Percentiles rank a stretch among this genome's conserved stretches.
These are phyloP conservation scores for Habrosyne pyritoides DNA, from an alignment of 2,888 invertebrate species.

Conservation along the genomic window DNA sequence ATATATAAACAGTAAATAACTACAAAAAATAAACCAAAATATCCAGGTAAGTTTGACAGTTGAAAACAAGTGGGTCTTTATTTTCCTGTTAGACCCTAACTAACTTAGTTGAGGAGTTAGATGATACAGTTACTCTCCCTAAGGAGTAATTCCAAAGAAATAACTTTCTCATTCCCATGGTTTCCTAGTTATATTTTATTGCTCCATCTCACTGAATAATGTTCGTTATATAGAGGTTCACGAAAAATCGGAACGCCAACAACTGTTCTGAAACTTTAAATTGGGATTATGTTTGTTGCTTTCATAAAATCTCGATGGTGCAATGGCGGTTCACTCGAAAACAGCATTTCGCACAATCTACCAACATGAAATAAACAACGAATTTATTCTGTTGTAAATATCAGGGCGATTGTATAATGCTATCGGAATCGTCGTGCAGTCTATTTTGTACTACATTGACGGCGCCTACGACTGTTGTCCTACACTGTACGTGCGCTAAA, in stretches of 20 bases:
- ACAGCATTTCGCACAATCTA: not conserved
- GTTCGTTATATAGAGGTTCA: constrained; percentile 31
- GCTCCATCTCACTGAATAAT: constrained; percentile 43
- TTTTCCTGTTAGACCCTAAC: not conserved
- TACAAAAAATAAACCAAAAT: not conserved
- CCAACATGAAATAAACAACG: not conserved
- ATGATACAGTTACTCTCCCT: constrained; percentile 27
- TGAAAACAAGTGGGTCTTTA: not conserved
- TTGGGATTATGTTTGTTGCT: constrained; percentile 36
- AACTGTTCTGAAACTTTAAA: constrained; percentile 51
- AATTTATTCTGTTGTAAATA: not conserved
- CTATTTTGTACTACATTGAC: too few relatives aligned
- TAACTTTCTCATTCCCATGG: constrained; percentile 37
- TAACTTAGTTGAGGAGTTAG: constrained; percentile 11
- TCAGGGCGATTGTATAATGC: too few relatives aligned
- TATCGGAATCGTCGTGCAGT: too few relatives aligned
- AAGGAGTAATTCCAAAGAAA: constrained; percentile 36
- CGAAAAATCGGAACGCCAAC: constrained; percentile 38
- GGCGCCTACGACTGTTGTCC: too few relatives aligned
- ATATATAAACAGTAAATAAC: not conserved
- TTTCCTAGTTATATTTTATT: constrained; percentile 41
- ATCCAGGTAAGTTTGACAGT: not conserved
- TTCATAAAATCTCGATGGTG: constrained; percentile 37
- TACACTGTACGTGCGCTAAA: too few relatives aligned
- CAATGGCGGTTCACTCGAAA: constrained; percentile 19